Evolutionary conservation across 2,888 invertebrate genomes (phyloP), one percentile per base, ranked within the genome.

Genomic region (Aplocera efformata): DNA sequence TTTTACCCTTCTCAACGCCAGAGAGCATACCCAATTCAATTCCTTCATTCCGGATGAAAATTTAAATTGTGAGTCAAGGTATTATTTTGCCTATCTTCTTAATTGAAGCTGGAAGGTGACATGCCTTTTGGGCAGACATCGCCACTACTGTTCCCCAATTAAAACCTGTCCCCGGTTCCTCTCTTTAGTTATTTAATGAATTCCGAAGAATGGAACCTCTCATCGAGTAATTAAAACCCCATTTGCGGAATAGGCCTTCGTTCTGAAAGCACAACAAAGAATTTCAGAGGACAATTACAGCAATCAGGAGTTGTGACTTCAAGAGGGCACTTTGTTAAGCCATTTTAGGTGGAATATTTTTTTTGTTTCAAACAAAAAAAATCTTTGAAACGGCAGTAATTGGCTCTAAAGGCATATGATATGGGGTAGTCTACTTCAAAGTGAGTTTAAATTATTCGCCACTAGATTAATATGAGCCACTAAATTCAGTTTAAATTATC

Each of bases 221-320:
- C 57, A 53, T 62, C 32, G 36, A 53, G 68, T 71, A 75, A 75
- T 76, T 76, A 75, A 76, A 74, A 66, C 50, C 61, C 66, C 70
- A 71, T 73, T 72, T 67, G 57, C 56, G 49, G 58, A 65, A 67
- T 58, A 64, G 65, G 61, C 60, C 53, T 43, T 41, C 41, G 48
- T 41, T 53, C 48, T 49, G 53, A 49, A 53, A 42, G 48, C 50
- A 55, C 46, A 50, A 48, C 48, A 50, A 50, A 48, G 50, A 50
- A 52, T 48, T 50, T 45, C 42, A 27, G 44, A 42, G 41, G 25
- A 48, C 50, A 55, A 55, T 55, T 55, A 55, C 32, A 52, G 44
- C 46, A 50, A 55, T 55, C 50, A 52, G 42, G 39, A 42, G 40
- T 44, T 42, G 40, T 40, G 46, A 50, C 38, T 42, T 36, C 33